Conservation (phyloP, 2,888 invertebrate species). For the Eilema sororculum region DNA sequence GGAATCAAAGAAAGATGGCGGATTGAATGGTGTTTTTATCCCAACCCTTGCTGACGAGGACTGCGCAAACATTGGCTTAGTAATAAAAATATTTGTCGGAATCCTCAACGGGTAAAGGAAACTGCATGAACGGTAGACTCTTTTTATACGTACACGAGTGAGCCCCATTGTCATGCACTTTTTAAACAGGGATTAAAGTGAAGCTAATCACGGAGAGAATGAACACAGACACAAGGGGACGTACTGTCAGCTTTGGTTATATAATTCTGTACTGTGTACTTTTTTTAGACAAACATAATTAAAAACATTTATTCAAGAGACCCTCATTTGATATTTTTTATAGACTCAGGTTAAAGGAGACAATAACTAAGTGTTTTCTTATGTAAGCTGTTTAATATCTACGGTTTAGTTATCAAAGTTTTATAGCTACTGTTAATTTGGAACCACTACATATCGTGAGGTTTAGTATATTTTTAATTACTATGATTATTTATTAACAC, state of each 20-base stretch:
- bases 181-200: slow-evolving; percentile 81
- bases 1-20: slow-evolving; percentile 74
- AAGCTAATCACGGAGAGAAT: slow-evolving; percentile 74
- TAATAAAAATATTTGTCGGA: slow-evolving; percentile 85
- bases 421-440: slow-evolving; percentile 30
- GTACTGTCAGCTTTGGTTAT: slow-evolving; percentile 46
- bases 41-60: slow-evolving; percentile 80
- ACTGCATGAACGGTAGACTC: slow-evolving; percentile 60
- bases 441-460: slow-evolving; percentile 10
- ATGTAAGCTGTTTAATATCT: slow-evolving; percentile 31
- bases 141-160: slow-evolving; percentile 71
- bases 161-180: slow-evolving; percentile 79
- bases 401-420: slow-evolving; percentile 30
- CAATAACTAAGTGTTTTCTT: slow-evolving; percentile 48
- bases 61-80: slow-evolving; percentile 83
- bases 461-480: slow-evolving; percentile 32
- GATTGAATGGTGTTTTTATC: slow-evolving; percentile 73
- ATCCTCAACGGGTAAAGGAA: slow-evolving; percentile 73
- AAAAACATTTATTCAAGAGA: slow-evolving; percentile 47
- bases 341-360: slow-evolving; percentile 26
- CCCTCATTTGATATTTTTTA: slow-evolving; percentile 34
- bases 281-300: slow-evolving; percentile 54
- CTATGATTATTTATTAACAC: slow-evolving; percentile 24
- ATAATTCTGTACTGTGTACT: slow-evolving; percentile 46
- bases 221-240: slow-evolving; percentile 55